Evolutionary conservation across 2,113 vertebrate genomes (phyloP).

Genomic region (Leptobrachium leishanense): DNA sequence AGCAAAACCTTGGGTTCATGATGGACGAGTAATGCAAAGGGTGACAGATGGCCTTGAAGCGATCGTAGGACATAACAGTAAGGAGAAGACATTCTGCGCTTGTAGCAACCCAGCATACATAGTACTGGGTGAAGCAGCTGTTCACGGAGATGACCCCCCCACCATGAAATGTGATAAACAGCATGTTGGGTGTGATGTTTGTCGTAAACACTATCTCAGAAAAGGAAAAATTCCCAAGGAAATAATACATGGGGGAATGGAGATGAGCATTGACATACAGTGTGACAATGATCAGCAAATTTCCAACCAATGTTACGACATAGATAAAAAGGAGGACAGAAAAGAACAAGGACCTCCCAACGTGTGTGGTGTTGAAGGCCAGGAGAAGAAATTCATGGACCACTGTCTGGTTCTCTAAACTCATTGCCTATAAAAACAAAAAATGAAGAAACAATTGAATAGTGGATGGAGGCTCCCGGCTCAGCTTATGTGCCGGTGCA

Average conservation of each 20-base stretch:
- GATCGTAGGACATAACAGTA: constrained; percentile 8
- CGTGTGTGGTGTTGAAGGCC: neutral
- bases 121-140: neutral
- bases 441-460: neutral
- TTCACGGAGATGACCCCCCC: neutral
- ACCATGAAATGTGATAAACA: neutral
- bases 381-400: neutral
- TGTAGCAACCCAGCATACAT: neutral
- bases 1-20: neutral
- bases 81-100: constrained; percentile 6
- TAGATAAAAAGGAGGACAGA: neutral
- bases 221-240: neutral
- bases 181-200: neutral
- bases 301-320: neutral
- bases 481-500: no score
- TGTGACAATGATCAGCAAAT: neutral
- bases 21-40: neutral
- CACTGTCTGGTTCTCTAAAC: neutral
- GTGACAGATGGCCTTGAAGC: constrained; percentile 1
- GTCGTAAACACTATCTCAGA: constrained; percentile 10
- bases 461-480: no score
- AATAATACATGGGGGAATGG: constrained; percentile 8
- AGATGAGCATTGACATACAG: neutral
- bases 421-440: neutral
- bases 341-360: neutral